phyloP scores from a whole-genome alignment of 1,140 invertebrate genomes.

The Trichonephila inaurata region DNA sequence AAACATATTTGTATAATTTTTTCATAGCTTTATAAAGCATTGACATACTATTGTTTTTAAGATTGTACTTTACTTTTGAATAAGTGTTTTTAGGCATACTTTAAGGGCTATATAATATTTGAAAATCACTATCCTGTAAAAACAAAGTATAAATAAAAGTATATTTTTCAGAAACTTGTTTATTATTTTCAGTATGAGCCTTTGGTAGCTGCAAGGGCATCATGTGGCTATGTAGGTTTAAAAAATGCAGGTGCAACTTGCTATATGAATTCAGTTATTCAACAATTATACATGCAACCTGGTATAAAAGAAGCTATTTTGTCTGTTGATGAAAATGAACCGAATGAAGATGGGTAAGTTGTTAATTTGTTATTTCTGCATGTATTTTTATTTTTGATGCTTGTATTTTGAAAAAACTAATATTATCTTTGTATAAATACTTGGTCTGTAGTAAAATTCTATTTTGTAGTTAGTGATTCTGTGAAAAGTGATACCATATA shows the following conservation, averaged over 20 bases:
- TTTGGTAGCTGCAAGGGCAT: slow-evolving; percentile 82
- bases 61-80: too few species aligned
- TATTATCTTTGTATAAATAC: background rate
- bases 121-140: too few species aligned
- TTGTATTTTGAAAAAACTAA: background rate
- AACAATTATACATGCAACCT: slow-evolving; percentile 84
- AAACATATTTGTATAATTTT: too few species aligned
- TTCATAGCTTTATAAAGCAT: too few species aligned
- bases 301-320: slow-evolving; percentile 82
- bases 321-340: slow-evolving; percentile 80
- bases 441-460: background rate
- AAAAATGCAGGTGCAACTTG: slow-evolving; percentile 86
- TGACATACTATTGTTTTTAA: too few species aligned
- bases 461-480: too few species aligned
- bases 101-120: too few species aligned
- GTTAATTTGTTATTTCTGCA: background rate
- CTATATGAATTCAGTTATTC: slow-evolving; percentile 85
- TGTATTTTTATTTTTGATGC: too few species aligned
- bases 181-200: slow-evolving; percentile 82
- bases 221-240: slow-evolving; percentile 84
- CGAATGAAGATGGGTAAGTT: slow-evolving; percentile 80
- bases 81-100: too few species aligned
- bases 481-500: too few species aligned
- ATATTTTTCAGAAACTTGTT: background rate
- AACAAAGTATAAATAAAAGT: too few species aligned